phyloP scores from a whole-genome alignment of 1,140 invertebrate genomes.

The Caerostris extrusa region DNA sequence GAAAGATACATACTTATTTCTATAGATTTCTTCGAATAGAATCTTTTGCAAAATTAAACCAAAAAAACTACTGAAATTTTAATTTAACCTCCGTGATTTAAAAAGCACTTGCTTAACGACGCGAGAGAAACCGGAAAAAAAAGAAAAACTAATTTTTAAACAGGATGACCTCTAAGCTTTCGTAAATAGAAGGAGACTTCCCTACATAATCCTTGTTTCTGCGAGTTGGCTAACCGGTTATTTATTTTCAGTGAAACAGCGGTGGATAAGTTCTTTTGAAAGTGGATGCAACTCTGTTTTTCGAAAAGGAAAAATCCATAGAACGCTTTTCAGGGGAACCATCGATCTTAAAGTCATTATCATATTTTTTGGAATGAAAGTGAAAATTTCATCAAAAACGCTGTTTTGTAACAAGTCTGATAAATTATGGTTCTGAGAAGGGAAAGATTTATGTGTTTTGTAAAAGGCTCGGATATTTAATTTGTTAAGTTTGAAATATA shows the following conservation, averaged over 20 bases:
- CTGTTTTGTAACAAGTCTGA: no score
- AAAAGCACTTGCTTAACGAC: neutral
- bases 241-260: neutral
- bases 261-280: no score
- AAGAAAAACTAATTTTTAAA: conserved; percentile 25
- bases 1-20: neutral
- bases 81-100: conserved; percentile 16
- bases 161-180: neutral
- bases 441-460: no score
- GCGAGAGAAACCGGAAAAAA: neutral
- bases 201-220: neutral
- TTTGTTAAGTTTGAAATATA: no score
- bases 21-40: neutral
- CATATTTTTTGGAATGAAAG: no score
- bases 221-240: neutral
- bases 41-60: neutral
- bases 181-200: neutral
- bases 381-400: no score
- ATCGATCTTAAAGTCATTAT: no score
- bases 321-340: no score
- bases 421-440: no score
- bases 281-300: no score
- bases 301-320: no score
- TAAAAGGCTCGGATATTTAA: no score
- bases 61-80: neutral